Base-by-base conservation (phyloP, 2,797 vertebrate species). In the Rhyacichthys aspro region DNA sequence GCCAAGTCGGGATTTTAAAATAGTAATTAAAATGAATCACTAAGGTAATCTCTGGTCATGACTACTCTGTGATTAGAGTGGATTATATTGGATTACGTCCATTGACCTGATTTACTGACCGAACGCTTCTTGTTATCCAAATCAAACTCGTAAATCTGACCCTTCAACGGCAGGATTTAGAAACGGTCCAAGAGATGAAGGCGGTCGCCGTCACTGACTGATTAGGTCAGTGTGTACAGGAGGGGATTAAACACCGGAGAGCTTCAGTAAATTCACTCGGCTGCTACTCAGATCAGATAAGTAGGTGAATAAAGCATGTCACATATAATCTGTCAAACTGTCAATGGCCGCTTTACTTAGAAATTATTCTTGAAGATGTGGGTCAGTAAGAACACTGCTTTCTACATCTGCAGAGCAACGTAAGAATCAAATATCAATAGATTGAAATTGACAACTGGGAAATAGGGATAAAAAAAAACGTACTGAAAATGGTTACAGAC, bases 21-120 rank as follows among this genome's bases (percentile, higher is more conserved):
- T 70, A 52, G 81, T 78, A 88, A 89, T 89, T 89, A 88, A 81
- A 79, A 75, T 78, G 17, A 87, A 87, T 81, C 67, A 66, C 70
- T 32, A 39, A 71, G 43, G 73, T 85, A 88, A 88, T 90, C 83
- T 77, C 67, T 70, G 38, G 33, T 58, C 50, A 76, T 73, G 79
- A 65, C 57, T 79, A 69, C 74, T 78, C 55, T 16, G 54, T 65
- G 63, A 86, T 89, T 89, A 87, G 73, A 76, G 67, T 68, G 84
- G 86, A 89, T 90, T 90, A 87, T 88, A 74, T 79, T 82, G 80
- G 86, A 88, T 89, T 82, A 87, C 53, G 55, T 68, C 82, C 80
- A 79, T 58, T 86, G 89, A 89, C 88, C 88, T 89, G 89, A 79
- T 89, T 90, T 83, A 85, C 78, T 80, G 83, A 85, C 85, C 59